Evolutionary conservation across 2,113 vertebrate genomes (phyloP).

Genomic region (Tamias sibiricus): DNA sequence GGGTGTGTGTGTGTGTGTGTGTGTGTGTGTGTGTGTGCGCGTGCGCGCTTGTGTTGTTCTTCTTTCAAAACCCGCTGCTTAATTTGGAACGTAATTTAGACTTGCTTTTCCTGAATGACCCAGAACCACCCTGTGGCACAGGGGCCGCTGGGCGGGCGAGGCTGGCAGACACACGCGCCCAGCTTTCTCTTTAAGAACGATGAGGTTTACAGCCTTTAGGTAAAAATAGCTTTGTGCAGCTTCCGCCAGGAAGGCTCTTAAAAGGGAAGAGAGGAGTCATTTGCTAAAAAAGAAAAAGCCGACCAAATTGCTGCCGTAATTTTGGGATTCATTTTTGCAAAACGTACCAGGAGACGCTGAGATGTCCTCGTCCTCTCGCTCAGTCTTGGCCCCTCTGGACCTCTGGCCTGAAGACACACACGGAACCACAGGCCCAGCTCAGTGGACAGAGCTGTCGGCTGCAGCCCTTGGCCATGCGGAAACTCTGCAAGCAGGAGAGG

Average conservation of each 20-base stretch:
- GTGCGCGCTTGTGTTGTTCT: background rate
- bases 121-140: background rate
- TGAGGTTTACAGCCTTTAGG: slow-evolving; percentile 31
- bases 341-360: background rate
- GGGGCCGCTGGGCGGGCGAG: background rate
- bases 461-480: fast-evolving
- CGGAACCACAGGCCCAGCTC: background rate
- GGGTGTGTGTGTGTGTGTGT: background rate
- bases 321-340: slow-evolving; percentile 52
- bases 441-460: background rate
- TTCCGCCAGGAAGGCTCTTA: slow-evolving; percentile 66
- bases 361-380: background rate
- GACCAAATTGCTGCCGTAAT: slow-evolving; percentile 27
- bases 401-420: background rate
- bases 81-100: slow-evolving; percentile 40
- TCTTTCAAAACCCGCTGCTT: slow-evolving; percentile 14
- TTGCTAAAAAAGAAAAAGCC: slow-evolving; percentile 65
- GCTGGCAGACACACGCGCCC: background rate
- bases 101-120: slow-evolving; percentile 16
- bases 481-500: too few relatives aligned
- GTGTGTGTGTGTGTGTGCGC: background rate
- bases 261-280: slow-evolving; percentile 43
- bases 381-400: background rate
- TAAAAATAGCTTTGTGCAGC: slow-evolving; percentile 71
- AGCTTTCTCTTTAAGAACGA: background rate